Base-by-base conservation (phyloP, 2,113 vertebrate genomes). In the Cyanoramphus novaezelandiae region DNA sequence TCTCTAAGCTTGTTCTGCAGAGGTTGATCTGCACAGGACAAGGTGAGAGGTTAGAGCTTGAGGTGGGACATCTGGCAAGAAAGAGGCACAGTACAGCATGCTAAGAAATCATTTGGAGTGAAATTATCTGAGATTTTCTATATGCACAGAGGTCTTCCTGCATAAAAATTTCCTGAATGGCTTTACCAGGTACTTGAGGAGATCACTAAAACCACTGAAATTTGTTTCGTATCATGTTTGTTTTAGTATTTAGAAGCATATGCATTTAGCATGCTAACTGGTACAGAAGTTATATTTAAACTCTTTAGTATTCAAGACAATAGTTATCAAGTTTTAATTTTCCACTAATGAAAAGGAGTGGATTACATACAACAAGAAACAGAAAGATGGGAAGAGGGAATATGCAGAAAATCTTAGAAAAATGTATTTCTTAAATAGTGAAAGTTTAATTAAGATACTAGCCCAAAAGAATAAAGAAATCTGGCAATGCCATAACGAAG, bases 91-190 rank as follows among this genome's bases (percentile, higher is more conserved):
- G 13, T 37, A 21, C 43, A 82, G n/a, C 15, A 35, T 44, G 88
- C 64, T 28, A 27, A 63, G 60, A 91, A 82, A 85, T 52, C 4
- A 43, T 55, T 90, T 60, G 28, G 35, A 93, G 59, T 62, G 33
- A 85, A 95, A 95, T 85, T 60, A 71, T 52, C 88, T 91, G n/a
- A 84, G 60, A 95, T 81, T 78, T 93, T 9, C 25, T 75, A 19
- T n/a, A 69, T 43, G 47, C 52, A 81, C 8, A 84, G 53, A 72
- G 25, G 29, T 65, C 74, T 93, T 79, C 13, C 16, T 57, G 47
- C 13, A 69, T 24, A 78, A 97, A 75, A 84, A 27, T 46, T 17
- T 41, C 25, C 57, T 68, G 71, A 76, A 85, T 6, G 6, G 2
- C 28, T 35, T 88, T 64, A 47, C 7, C 5, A 16, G 25, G 12